phyloP scores from a whole-genome alignment of 2,797 vertebrate species.

The Microcaecilia unicolor region DNA sequence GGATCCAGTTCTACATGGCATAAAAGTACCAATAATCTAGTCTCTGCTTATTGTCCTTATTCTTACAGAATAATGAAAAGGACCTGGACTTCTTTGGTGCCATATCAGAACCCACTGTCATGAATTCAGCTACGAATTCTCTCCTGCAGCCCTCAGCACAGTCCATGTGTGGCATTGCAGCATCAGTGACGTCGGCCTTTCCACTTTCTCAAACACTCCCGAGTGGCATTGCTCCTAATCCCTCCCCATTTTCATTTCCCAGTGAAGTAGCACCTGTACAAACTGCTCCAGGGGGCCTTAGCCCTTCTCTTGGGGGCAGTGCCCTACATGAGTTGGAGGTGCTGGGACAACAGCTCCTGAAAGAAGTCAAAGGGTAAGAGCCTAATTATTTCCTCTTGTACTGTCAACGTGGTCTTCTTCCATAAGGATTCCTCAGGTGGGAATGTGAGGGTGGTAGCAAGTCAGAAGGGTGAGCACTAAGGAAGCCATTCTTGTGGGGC shows the following conservation, averaged over 20 bases:
- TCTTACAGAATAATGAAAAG: conserved; percentile 49
- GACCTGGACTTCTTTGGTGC: conserved; percentile 60
- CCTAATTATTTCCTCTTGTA: not conserved
- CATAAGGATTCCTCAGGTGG: not conserved
- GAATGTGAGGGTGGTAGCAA: not conserved
- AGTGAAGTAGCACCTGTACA: conserved; percentile 28
- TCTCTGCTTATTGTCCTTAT: no score
- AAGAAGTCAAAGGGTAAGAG: conserved; percentile 65
- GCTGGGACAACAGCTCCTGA: conserved; percentile 59
- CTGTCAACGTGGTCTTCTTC: no score
- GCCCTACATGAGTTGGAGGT: conserved; percentile 57
- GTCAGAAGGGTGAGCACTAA: not conserved
- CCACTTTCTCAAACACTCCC: conserved; percentile 31
- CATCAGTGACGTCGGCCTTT: conserved; percentile 26
- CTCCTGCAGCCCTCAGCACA: conserved; percentile 27
- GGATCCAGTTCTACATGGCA: no score
- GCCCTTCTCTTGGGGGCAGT: conserved; percentile 29
- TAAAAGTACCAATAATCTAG: no score
- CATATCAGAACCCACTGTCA: conserved; percentile 29
- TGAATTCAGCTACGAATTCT: conserved; percentile 33
- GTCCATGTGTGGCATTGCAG: conserved; percentile 12
- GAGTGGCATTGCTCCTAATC: conserved; percentile 21
- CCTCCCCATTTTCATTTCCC: conserved; percentile 32
- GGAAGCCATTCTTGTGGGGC: not conserved
- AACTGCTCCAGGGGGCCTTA: conserved; percentile 31